phyloP scores from a whole-genome alignment of 2,888 invertebrate species.

The Teleiodes luculella region DNA sequence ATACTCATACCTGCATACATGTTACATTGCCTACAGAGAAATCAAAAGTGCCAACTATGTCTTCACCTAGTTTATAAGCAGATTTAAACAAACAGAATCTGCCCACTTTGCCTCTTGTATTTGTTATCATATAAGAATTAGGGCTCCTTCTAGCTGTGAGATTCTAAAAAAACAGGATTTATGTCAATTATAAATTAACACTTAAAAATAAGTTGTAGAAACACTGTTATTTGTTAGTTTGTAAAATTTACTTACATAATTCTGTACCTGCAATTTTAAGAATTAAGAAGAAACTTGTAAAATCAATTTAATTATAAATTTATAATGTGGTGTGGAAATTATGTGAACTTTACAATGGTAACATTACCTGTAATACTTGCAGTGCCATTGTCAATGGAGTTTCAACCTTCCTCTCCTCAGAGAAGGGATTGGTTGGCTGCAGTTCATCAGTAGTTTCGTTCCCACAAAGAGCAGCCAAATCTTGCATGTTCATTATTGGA shows the following conservation, averaged over 20 bases:
- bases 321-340: no score
- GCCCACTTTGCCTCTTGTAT: slow-evolving; percentile 94
- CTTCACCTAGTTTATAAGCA: slow-evolving; percentile 97
- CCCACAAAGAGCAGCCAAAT: slow-evolving; percentile 82
- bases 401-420: slow-evolving; percentile 89
- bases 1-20: slow-evolving; percentile 90
- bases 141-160: slow-evolving; percentile 94
- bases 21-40: slow-evolving; percentile 93
- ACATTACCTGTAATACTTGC: slow-evolving; percentile 91
- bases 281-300: no score
- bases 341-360: no score
- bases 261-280: slow-evolving; percentile 1
- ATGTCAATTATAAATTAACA: no score
- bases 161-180: slow-evolving; percentile 80
- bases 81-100: slow-evolving; percentile 97
- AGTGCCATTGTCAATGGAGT: slow-evolving; percentile 92
- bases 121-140: slow-evolving; percentile 94
- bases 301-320: no score
- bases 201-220: no score
- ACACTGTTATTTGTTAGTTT: neutral
- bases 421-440: slow-evolving; percentile 95
- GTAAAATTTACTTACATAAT: neutral
- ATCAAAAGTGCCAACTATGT: slow-evolving; percentile 97
- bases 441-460: slow-evolving; percentile 92
- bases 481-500: slow-evolving; percentile 84